Evolutionary conservation across 2,888 invertebrate genomes (phyloP), one percentile per base, ranked within the genome.

Genomic region (Lasioglossum oenotherae): DNA sequence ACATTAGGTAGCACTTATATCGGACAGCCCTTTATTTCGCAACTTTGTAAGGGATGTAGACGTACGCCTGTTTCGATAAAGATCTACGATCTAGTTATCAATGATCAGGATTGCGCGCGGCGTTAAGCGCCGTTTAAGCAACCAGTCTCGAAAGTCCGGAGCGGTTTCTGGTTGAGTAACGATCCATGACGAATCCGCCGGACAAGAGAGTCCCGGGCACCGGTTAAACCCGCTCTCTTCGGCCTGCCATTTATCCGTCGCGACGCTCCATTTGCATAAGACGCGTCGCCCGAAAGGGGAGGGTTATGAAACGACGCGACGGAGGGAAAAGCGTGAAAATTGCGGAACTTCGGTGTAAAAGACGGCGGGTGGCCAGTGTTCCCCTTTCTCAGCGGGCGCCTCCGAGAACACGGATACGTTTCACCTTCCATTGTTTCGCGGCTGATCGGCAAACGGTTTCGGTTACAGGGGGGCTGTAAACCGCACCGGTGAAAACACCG

Each of bases 131-230:
- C 78, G 86, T 38, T 84, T 67, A 85, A 88, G 86, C 85, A 81
- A 84, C 69, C 80, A 86, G 57, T 46, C 78, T 82, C 44, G 74
- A 74, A 80, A 77, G 80, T 78, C 69, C 31, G n/a, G 35, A 53
- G 73, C 78, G 49, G 83, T 82, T 82, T 78, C 82, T 78, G 81
- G 86, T 79, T 89, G 89, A 88, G 81, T 90, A 91, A 92, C 92
- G 92, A 92, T 88, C 92, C 92, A n/a, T 91, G 90, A 90, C 92
- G 84, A 92, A 92, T 92, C 82, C 88, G 85, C 80, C 86, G 91
- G 91, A 90, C 90, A 31, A 35, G 64, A 82, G 81, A 77, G 79
- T 35, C 71, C 72, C 72, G 73, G 75, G 53, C 81, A 75, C 73
- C 73, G 74, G 84, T 78, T 78, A 69, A 77, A 74, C 35, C 72